Conservation (phyloP, 2,797 vertebrate species). For the Oreonectes daqikongensis region DNA sequence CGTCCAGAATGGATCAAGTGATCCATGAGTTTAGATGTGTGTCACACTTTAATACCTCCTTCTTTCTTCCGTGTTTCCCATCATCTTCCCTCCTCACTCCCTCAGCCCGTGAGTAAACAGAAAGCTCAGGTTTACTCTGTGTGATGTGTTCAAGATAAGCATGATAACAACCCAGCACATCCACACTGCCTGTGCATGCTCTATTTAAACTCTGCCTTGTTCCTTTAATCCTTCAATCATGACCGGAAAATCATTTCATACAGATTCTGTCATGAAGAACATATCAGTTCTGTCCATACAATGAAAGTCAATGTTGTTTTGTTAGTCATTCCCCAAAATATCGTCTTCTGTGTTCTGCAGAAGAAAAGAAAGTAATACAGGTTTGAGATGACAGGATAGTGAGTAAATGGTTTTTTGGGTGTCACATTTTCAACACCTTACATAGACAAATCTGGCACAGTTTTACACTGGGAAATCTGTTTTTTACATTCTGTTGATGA, state of each 20-base stretch:
- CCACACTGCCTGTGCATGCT: neutral
- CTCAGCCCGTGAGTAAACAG: constrained; percentile 25
- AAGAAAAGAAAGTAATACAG: no score
- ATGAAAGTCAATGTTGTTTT: no score
- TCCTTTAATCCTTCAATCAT: no score
- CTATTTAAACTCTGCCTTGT: neutral
- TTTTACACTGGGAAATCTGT: neutral
- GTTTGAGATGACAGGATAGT: no score
- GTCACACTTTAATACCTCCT: constrained; percentile 51
- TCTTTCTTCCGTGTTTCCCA: constrained; percentile 53
- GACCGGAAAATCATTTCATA: no score
- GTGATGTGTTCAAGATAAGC: constrained; percentile 2
- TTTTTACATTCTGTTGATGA: neutral
- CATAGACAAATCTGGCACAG: neutral
- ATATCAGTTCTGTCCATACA: no score
- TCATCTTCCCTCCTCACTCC: constrained; percentile 39
- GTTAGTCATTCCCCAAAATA: no score
- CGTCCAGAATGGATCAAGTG: constrained; percentile 54
- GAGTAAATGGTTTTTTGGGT: no score
- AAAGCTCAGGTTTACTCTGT: neutral
- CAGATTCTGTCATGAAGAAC: no score
- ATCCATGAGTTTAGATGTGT: constrained; percentile 55
- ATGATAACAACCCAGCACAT: neutral
- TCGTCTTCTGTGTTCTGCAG: no score
- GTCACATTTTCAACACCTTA: neutral